Conservation (phyloP, 2,797 vertebrate species). For the Chaetophractus vellerosus region DNA sequence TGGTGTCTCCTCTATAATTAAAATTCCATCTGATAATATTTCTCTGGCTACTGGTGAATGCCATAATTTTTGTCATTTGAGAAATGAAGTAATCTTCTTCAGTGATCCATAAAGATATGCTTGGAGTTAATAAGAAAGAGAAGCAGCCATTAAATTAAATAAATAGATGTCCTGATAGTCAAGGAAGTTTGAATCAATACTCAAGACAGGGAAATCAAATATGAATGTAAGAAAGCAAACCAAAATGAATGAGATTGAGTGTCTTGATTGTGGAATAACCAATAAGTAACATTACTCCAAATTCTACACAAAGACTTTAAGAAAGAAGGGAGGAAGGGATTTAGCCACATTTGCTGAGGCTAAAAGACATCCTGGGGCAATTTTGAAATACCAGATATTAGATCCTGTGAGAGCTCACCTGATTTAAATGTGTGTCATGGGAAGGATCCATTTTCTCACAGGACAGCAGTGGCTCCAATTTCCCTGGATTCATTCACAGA, state of each 20-base stretch:
- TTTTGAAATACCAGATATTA: not conserved
- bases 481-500: not conserved
- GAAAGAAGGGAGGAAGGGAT: not conserved
- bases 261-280: not conserved
- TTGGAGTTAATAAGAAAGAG: not conserved
- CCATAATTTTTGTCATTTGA: not conserved
- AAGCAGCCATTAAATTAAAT: slow-evolving; percentile 2
- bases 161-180: not conserved
- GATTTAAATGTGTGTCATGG: not conserved
- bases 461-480: not conserved
- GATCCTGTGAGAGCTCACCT: slow-evolving; percentile 3
- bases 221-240: slow-evolving; percentile 25
- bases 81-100: not conserved
- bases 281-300: slow-evolving; percentile 4
- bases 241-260: not conserved
- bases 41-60: not conserved
- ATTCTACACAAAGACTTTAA: not conserved
- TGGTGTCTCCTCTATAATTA: not conserved
- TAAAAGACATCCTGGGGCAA: not conserved
- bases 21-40: not conserved
- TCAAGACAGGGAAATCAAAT: slow-evolving; percentile 50
- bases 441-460: not conserved
- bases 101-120: slow-evolving; percentile 59
- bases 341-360: not conserved
- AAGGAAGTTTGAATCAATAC: slow-evolving; percentile 1